Base-by-base conservation (phyloP, 2,888 invertebrate genomes). In the Catocala fraxini region DNA sequence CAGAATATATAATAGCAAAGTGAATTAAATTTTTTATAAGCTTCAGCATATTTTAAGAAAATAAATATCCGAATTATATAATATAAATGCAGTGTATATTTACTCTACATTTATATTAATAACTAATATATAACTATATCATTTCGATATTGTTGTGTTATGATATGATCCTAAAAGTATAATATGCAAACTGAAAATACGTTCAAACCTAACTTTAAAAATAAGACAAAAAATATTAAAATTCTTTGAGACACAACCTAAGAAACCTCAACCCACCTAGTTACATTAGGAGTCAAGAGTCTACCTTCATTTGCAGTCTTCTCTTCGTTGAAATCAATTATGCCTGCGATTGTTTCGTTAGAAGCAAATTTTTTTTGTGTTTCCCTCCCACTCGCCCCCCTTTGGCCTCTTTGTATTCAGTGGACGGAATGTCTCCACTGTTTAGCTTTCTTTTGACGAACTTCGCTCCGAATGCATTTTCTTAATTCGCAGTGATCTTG, bases 371-470 rank as follows among this genome's bases (percentile, higher is more conserved):
- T 89, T 91, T 92, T 90, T 89, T 89, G 84, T 84, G 79, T 63
- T 43, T 45, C 49, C 62, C 63, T 49, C 65, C 59, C 61, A 61
- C 42, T 46, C 60, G 62, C 71, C 68, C 73, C 73, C 73, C 62
- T 82, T 77, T 53, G 49, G 56, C 73, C 77, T 75, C 88, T 93
- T 91, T 91, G 90, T 93, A 93, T 93, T 93, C 93, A 77, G 71
- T 65, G 76, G 87, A 85, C 84, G 84, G 80, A 81, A 86, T 88
- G 89, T 87, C 89, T 86, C 84, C 75, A 52, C 73, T 86, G 86
- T 90, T 91, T 85, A 90, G 90, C 87, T 90, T 92, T 90, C 93
- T 93, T 93, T 93, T 93, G 93, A 93, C 91, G 93, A 93, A 88
- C 88, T 87, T 83, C 82, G 77, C 80, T 81, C 61, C 61, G 73